These are phyloP conservation scores for Trissonchulus latispiculum DNA, from an alignment of 2,888 invertebrate genomes.

Conservation along the genomic window DNA sequence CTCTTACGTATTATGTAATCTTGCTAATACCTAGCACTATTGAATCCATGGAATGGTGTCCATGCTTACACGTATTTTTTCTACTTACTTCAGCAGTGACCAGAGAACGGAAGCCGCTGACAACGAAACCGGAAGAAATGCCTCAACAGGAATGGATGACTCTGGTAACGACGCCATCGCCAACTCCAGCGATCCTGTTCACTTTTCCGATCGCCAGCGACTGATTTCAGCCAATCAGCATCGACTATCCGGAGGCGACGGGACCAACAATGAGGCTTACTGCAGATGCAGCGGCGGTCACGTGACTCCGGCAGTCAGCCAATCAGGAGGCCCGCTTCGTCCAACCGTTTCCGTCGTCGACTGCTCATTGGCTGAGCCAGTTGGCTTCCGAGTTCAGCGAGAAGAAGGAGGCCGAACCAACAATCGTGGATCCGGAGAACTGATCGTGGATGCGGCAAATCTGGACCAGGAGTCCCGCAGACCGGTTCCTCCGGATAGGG, in stretches of 20 bases:
- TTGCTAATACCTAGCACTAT: too few species aligned
- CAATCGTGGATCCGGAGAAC: not conserved
- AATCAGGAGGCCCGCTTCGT: not conserved
- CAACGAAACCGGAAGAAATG: too few species aligned
- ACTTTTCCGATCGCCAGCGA: slow-evolving; percentile 3
- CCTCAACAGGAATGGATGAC: too few species aligned
- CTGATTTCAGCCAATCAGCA: not conserved
- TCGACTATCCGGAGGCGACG: not conserved
- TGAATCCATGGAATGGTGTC: too few species aligned
- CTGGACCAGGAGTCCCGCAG: not conserved
- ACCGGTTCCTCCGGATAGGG: too few species aligned
- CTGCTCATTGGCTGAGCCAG: not conserved
- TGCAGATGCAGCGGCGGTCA: too few species aligned
- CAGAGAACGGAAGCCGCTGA: too few species aligned
- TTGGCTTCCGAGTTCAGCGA: not conserved
- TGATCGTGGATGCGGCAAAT: not conserved
- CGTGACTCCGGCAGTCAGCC: not conserved
- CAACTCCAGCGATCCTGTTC: slow-evolving; percentile 3
- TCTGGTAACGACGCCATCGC: slow-evolving; percentile 2
- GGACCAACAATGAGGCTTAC: too few species aligned
- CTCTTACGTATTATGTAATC: too few species aligned
- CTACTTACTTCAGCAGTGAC: too few species aligned
- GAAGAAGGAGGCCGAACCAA: not conserved
- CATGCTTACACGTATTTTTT: too few species aligned
- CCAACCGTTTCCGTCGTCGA: not conserved